Evolutionary conservation across 1,140 invertebrate genomes (phyloP).

Genomic region (Bombus vancouverensis): DNA sequence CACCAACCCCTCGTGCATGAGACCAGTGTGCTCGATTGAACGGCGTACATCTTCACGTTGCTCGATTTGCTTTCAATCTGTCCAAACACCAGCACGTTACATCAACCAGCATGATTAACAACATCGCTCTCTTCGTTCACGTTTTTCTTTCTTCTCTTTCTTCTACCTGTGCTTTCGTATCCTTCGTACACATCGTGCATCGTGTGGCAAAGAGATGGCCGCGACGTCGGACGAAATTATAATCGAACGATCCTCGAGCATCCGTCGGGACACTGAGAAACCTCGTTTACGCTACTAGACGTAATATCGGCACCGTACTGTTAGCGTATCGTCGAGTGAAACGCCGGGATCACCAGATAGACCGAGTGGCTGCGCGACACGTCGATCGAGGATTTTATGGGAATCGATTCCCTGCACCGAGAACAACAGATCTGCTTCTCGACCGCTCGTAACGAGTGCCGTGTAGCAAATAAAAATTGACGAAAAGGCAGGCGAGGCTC

Average conservation of each 20-base stretch:
- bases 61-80: constrained; percentile 20
- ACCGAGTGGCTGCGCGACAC: constrained; percentile 12
- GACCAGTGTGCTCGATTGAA: constrained; percentile 32
- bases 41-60: background rate
- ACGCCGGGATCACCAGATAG: background rate
- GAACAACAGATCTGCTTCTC: background rate
- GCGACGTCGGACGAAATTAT: background rate
- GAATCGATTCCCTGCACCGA: background rate
- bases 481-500: too few relatives aligned
- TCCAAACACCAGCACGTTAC: constrained; percentile 47
- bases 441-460: background rate
- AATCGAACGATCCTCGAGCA: background rate
- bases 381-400: constrained; percentile 4
- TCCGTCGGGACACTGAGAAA: background rate
- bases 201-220: too few relatives aligned
- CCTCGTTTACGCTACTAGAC: background rate
- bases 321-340: background rate
- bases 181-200: background rate
- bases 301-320: background rate
- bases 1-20: constrained; percentile 29
- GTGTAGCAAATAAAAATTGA: background rate
- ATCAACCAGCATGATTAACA: background rate
- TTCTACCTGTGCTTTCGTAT: background rate
- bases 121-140: background rate
- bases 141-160: background rate